Evolutionary conservation across 2,113 vertebrate genomes (phyloP).

Genomic region (Acanthochromis polyacanthus): DNA sequence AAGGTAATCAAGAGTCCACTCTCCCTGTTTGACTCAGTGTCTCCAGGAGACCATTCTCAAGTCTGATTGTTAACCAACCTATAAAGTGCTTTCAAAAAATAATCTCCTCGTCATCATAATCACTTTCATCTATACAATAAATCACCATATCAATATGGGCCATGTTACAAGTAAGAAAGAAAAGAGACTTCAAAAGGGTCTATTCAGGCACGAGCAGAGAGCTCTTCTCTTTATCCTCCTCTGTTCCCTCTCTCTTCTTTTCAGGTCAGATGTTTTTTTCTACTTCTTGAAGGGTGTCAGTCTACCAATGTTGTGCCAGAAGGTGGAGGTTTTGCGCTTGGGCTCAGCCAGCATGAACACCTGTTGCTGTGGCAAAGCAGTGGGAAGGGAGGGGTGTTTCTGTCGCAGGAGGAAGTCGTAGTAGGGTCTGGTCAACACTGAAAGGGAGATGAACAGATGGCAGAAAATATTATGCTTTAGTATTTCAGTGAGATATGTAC

Average conservation of each 20-base stretch:
- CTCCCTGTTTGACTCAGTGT: slow-evolving; percentile 42
- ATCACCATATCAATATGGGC: slow-evolving; percentile 53
- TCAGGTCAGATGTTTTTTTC: background rate
- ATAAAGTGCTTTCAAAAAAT: slow-evolving; percentile 89
- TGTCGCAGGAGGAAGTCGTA: slow-evolving; percentile 93
- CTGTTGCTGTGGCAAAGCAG: slow-evolving; percentile 91
- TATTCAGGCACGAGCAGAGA: slow-evolving; percentile 78
- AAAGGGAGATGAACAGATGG: background rate
- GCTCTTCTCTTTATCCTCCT: slow-evolving; percentile 39
- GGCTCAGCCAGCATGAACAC: slow-evolving; percentile 95
- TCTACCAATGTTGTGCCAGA: slow-evolving; percentile 97
- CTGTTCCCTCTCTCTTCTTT: slow-evolving; percentile 5
- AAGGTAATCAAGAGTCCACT: slow-evolving; percentile 55
- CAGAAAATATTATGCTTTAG: too few species aligned
- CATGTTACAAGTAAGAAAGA: slow-evolving; percentile 48
- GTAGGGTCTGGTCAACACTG: slow-evolving; percentile 90
- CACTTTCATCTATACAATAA: slow-evolving; percentile 77
- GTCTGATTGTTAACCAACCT: slow-evolving; percentile 80
- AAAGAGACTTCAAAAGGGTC: slow-evolving; percentile 64
- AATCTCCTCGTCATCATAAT: slow-evolving; percentile 41
- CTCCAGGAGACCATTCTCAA: slow-evolving; percentile 74
- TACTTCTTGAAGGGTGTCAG: slow-evolving; percentile 95
- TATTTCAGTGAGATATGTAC: too few species aligned
- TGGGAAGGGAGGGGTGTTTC: slow-evolving; percentile 91
- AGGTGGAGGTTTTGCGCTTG: slow-evolving; percentile 95